phyloP scores from a whole-genome alignment of 2,797 vertebrate genomes.

The Cossypha dichroa region DNA sequence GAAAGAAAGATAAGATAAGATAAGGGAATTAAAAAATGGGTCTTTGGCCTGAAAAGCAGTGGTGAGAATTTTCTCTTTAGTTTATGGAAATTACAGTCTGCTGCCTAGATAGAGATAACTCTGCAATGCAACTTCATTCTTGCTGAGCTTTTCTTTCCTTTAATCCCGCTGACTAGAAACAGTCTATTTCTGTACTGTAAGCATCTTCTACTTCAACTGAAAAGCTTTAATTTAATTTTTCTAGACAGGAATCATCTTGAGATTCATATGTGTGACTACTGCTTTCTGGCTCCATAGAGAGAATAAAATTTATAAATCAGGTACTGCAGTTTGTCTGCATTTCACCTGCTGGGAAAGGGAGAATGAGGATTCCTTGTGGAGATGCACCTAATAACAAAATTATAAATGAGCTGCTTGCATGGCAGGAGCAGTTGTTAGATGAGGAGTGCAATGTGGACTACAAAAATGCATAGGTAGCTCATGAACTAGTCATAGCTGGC shows the following conservation, averaged over 20 bases:
- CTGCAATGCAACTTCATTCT: conserved; percentile 11
- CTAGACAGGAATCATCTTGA: neutral
- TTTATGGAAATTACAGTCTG: conserved; percentile 36
- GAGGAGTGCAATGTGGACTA: neutral
- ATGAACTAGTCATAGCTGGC: neutral
- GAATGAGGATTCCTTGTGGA: neutral
- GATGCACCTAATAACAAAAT: neutral
- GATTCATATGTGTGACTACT: neutral
- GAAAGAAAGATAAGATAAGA: neutral
- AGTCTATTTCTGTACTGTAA: conserved; percentile 54
- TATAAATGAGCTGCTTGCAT: neutral
- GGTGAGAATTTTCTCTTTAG: neutral
- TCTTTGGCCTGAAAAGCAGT: conserved; percentile 10
- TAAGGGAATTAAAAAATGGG: neutral
- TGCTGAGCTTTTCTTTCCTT: conserved; percentile 56
- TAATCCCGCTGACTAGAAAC: conserved; percentile 42
- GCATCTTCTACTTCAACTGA: conserved; percentile 26
- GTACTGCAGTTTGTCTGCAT: neutral
- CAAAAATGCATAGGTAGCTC: neutral
- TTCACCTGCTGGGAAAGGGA: neutral
- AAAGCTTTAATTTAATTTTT: conserved; percentile 62
- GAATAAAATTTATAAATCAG: neutral
- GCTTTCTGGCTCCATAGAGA: neutral
- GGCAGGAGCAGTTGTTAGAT: neutral
- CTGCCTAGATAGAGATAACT: conserved; percentile 43